These are phyloP conservation scores for Jacana jacana DNA, from an alignment of 2,113 vertebrate species.

Conservation along the genomic window DNA sequence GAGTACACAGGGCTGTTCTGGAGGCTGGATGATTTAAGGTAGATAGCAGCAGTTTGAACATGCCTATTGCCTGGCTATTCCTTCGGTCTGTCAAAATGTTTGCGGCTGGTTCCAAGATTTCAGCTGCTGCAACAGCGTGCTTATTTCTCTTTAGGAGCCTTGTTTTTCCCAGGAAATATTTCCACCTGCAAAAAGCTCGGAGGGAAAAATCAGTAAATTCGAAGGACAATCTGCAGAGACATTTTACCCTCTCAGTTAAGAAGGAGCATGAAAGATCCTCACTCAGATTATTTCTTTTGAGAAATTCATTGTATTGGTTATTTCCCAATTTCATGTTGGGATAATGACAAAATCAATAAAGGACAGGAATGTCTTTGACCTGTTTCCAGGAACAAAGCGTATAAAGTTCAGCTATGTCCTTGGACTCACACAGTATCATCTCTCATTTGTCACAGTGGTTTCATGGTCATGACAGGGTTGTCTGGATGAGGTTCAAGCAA, in stretches of 20 bases:
- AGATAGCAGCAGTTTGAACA: constrained; percentile 27
- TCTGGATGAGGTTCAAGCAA: neutral
- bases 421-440: neutral
- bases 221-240: neutral
- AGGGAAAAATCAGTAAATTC: neutral
- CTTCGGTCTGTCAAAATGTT: neutral
- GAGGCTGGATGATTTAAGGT: constrained; percentile 50
- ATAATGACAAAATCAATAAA: neutral
- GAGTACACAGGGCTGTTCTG: neutral
- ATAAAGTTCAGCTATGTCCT: neutral
- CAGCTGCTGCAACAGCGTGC: neutral
- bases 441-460: neutral
- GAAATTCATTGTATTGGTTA: neutral
- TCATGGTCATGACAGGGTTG: neutral
- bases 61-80: neutral
- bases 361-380: neutral
- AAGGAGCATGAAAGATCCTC: neutral
- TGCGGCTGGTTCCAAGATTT: neutral
- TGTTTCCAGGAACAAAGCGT: neutral
- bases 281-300: neutral
- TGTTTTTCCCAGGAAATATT: neutral
- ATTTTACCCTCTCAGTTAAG: neutral
- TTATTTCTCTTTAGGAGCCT: neutral
- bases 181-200: neutral
- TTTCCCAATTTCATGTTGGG: neutral